A percentile compares a stretch with the other conserved stretches of the same genome.
These are phyloP conservation scores for Poecilus cupreus DNA, from an alignment of 2,888 invertebrate genomes.

Conservation along the genomic window DNA sequence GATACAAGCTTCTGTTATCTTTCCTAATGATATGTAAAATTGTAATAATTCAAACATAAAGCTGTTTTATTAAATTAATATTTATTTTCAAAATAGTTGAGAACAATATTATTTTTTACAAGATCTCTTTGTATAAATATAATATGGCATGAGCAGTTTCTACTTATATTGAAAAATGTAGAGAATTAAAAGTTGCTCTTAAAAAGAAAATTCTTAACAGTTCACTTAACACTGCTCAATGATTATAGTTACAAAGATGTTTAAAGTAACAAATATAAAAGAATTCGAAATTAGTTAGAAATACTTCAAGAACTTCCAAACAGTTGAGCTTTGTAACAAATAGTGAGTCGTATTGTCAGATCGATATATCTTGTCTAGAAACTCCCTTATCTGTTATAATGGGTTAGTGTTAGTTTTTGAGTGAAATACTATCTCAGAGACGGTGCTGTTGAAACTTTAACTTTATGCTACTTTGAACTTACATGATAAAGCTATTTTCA, in stretches of 20 bases:
- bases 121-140: too few relatives aligned
- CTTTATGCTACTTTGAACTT: not conserved
- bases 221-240: too few relatives aligned
- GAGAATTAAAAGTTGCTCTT: too few relatives aligned
- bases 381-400: not conserved
- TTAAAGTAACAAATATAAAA: not conserved
- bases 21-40: too few relatives aligned
- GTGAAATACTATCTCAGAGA: not conserved
- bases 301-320: not conserved
- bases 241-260: too few relatives aligned
- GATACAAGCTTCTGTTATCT: too few relatives aligned
- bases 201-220: too few relatives aligned
- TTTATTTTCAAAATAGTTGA: not conserved
- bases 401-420: slow-evolving; percentile 1
- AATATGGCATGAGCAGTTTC: too few relatives aligned
- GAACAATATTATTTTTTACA: too few relatives aligned
- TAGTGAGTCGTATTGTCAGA: not conserved
- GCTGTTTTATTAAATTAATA: too few relatives aligned
- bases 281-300: slow-evolving; percentile 3
- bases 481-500: not conserved
- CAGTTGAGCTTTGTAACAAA: not conserved
- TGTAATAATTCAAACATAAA: too few relatives aligned
- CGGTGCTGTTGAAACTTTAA: not conserved
- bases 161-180: too few relatives aligned
- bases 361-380: slow-evolving; percentile 8